Conservation (phyloP, 1,140 invertebrate genomes). For the Proctacanthus coquilletti region DNA sequence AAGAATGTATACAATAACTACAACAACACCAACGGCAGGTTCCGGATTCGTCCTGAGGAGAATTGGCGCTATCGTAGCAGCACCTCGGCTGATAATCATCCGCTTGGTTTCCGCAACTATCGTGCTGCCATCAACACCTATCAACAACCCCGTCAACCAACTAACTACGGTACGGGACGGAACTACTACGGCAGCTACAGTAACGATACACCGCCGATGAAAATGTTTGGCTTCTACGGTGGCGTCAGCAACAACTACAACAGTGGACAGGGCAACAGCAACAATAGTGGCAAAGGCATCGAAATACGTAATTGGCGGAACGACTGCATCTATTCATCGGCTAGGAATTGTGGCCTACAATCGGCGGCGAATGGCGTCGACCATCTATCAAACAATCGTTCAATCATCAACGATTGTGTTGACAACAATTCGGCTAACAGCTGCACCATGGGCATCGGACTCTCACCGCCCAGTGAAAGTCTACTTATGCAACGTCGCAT, state of each 20-base stretch:
- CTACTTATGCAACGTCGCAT: slow-evolving; percentile 59
- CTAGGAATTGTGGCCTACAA: slow-evolving; percentile 15
- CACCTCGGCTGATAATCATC: slow-evolving; percentile 11
- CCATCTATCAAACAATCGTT: background rate
- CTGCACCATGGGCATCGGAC: slow-evolving; percentile 41
- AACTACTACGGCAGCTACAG: slow-evolving; percentile 1
- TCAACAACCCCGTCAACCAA: too few species aligned
- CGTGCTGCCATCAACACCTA: slow-evolving; percentile 10
- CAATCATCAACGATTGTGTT: slow-evolving; percentile 2
- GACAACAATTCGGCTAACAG: slow-evolving; percentile 10
- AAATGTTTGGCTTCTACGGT: slow-evolving; percentile 8
- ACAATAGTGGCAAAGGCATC: slow-evolving; percentile 2
- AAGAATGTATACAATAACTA: slow-evolving; percentile 11
- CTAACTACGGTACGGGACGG: too few species aligned
- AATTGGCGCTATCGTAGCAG: slow-evolving; percentile 26
- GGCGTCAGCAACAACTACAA: slow-evolving; percentile 22
- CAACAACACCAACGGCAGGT: slow-evolving; percentile 1
- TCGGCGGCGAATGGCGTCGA: slow-evolving; percentile 2
- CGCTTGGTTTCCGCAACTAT: slow-evolving; percentile 16
- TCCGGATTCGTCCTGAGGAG: slow-evolving; percentile 10
- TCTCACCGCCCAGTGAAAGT: slow-evolving; percentile 74
- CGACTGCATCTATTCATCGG: slow-evolving; percentile 17
- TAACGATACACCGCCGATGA: slow-evolving; percentile 9
- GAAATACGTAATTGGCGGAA: slow-evolving; percentile 25
- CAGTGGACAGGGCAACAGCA: slow-evolving; percentile 10